These are phyloP conservation scores for Rallus limicola DNA, from an alignment of 2,113 vertebrate species.

Conservation along the genomic window DNA sequence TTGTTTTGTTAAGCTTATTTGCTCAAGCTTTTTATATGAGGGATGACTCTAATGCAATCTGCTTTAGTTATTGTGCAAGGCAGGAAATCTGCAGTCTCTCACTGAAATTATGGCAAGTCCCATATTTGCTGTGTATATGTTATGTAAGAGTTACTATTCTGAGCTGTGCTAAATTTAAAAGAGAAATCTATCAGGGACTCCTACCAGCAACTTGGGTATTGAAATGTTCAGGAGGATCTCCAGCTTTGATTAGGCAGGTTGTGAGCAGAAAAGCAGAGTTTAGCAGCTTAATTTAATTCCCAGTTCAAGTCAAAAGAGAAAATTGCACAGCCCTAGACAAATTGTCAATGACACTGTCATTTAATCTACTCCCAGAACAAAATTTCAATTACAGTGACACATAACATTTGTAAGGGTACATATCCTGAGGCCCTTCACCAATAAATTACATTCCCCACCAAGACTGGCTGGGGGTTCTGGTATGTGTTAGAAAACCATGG, in stretches of 20 bases:
- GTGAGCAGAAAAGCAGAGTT: slow-evolving; percentile 15
- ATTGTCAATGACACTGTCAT: neutral
- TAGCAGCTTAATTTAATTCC: slow-evolving; percentile 25
- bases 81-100: slow-evolving; percentile 34
- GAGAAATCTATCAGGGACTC: slow-evolving; percentile 46
- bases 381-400: neutral
- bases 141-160: slow-evolving; percentile 62
- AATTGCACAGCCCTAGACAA: slow-evolving; percentile 14
- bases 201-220: slow-evolving; percentile 23
- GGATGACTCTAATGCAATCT: neutral
- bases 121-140: slow-evolving; percentile 44
- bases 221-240: slow-evolving; percentile 35
- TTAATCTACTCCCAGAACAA: neutral
- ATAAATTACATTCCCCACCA: neutral
- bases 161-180: slow-evolving; percentile 43
- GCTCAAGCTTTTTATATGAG: neutral
- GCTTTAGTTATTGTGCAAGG: neutral
- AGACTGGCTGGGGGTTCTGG: neutral
- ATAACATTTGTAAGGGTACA: neutral
- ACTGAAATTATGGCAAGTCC: slow-evolving; percentile 29
- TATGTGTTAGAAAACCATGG: neutral
- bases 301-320: neutral
- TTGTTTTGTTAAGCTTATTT: slow-evolving; percentile 11
- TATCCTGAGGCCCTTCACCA: neutral
- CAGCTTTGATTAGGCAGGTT: slow-evolving; percentile 47